These are phyloP conservation scores for Chrysodeixis includens DNA, from an alignment of 2,888 invertebrate genomes.

Conservation along the genomic window DNA sequence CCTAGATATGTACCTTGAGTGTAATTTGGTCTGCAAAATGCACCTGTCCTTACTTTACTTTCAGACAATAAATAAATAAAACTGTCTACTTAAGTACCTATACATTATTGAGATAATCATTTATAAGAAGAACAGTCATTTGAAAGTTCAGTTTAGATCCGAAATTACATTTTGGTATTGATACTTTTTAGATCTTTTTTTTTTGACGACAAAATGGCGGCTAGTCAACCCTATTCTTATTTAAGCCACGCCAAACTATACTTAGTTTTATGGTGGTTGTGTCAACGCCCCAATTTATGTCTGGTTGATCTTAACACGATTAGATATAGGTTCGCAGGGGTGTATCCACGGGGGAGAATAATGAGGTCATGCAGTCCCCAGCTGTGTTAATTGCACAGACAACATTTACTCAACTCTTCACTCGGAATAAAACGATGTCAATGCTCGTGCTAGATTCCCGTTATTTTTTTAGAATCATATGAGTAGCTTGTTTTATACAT, in stretches of 20 bases:
- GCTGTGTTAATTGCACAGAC: constrained; percentile 1
- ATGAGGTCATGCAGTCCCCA: constrained; percentile 1
- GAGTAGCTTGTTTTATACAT: too few species aligned
- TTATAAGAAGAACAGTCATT: too few species aligned
- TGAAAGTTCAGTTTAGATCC: too few species aligned
- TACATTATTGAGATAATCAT: too few species aligned
- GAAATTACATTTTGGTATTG: too few species aligned
- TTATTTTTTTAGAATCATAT: too few species aligned
- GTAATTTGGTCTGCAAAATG: background rate
- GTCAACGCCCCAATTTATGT: background rate
- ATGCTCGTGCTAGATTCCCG: background rate
- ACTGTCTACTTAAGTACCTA: background rate
- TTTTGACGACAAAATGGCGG: too few species aligned
- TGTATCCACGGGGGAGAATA: background rate
- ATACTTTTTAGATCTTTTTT: too few species aligned
- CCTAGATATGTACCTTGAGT: background rate
- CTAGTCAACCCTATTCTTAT: background rate
- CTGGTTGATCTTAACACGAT: background rate
- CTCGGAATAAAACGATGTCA: background rate
- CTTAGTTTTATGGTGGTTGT: background rate
- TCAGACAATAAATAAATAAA: background rate
- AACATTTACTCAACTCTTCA: background rate
- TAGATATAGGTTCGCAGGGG: background rate
- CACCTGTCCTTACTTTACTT: background rate
- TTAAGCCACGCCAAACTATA: background rate